Conservation (phyloP, 2,888 invertebrate species). For the Malacosoma neustria region DNA sequence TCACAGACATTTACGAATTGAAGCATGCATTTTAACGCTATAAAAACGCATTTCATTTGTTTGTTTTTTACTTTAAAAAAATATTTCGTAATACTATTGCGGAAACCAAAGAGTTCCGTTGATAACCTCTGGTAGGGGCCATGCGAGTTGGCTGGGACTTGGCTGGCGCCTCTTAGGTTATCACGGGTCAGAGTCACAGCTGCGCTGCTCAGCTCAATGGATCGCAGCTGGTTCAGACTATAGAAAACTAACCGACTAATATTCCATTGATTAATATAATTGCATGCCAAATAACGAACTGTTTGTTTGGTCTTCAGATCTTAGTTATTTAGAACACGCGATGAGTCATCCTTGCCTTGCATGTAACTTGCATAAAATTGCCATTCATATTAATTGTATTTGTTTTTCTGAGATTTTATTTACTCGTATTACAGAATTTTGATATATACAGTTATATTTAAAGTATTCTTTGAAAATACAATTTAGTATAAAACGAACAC, state of each 20-base stretch:
- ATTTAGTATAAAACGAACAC: too few species aligned
- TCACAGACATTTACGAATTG: too few species aligned
- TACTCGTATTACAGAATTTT: too few species aligned
- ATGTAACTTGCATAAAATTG: not conserved
- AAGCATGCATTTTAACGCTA: too few species aligned
- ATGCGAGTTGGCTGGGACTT: conserved; percentile 24
- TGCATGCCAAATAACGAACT: not conserved
- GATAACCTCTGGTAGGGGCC: conserved; percentile 6
- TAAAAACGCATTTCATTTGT: too few species aligned
- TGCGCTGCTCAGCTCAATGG: not conserved
- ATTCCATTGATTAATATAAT: not conserved
- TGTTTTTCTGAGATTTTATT: too few species aligned
- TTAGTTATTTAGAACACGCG: not conserved
- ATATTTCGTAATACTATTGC: too few species aligned
- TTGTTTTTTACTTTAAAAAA: too few species aligned
- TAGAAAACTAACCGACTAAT: not conserved
- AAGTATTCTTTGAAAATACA: too few species aligned
- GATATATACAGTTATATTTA: too few species aligned
- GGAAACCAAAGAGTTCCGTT: too few species aligned
- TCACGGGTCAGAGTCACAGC: conserved; percentile 36
- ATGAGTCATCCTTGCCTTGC: not conserved
- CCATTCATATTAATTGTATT: too few species aligned
- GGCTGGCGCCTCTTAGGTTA: conserved; percentile 64
- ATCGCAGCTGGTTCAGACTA: not conserved
- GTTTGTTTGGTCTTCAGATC: not conserved